phyloP scores from a whole-genome alignment of 2,797 vertebrate genomes.

The Brachyrhaphis roseni region DNA sequence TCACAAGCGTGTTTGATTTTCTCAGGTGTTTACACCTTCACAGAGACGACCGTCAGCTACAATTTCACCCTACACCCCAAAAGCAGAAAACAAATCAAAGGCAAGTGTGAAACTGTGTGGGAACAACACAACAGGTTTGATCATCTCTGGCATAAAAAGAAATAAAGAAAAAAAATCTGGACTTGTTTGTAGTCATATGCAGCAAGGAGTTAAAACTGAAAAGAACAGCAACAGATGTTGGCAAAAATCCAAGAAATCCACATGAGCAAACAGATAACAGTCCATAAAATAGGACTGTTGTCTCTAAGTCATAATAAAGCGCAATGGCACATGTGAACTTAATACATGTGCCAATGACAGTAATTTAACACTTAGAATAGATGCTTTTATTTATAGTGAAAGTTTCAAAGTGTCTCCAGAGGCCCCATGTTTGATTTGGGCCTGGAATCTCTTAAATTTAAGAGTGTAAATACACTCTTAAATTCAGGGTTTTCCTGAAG shows the following conservation, averaged over 20 bases:
- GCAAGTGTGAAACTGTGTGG: slow-evolving; percentile 7
- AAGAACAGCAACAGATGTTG: too few relatives aligned
- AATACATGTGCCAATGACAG: background rate
- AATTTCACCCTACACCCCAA: slow-evolving; percentile 5
- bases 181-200: background rate
- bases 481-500: too few relatives aligned
- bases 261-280: background rate
- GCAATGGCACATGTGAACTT: background rate
- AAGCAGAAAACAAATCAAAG: slow-evolving; percentile 4
- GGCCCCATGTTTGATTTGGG: background rate
- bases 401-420: background rate
- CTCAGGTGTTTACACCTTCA: slow-evolving; percentile 29
- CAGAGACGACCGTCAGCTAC: slow-evolving; percentile 16
- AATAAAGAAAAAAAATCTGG: background rate
- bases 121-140: background rate
- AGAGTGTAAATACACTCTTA: too few relatives aligned
- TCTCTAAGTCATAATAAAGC: too few relatives aligned
- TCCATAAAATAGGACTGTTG: background rate
- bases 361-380: background rate
- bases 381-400: background rate
- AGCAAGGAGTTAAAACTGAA: background rate
- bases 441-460: background rate
- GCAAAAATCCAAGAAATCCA: too few relatives aligned
- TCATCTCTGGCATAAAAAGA: background rate
- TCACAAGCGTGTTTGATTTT: slow-evolving; percentile 23